phyloP scores from a whole-genome alignment of 1,140 invertebrate species.

The Euwallacea similis region DNA sequence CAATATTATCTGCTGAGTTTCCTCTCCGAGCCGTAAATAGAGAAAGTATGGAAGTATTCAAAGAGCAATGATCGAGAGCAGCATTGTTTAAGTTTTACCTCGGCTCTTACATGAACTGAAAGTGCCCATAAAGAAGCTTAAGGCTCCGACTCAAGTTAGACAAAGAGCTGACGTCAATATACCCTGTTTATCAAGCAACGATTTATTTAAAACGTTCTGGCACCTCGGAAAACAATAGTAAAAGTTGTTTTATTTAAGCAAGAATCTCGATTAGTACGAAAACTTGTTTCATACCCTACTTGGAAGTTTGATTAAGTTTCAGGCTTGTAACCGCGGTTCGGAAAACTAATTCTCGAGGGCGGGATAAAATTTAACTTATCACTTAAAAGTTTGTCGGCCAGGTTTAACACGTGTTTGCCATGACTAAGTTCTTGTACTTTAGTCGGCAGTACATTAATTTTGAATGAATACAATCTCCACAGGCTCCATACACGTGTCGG shows the following conservation, averaged over 20 bases:
- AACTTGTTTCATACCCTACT: constrained; percentile 23
- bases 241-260: constrained; percentile 20
- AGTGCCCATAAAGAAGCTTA: neutral
- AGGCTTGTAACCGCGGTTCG: constrained; percentile 14
- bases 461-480: neutral
- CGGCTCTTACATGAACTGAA: neutral
- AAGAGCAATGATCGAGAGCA: no score
- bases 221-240: constrained; percentile 21
- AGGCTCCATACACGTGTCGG: neutral
- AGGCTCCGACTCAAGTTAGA: no score
- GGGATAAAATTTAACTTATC: constrained; percentile 32
- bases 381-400: constrained; percentile 24
- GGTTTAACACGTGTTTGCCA: constrained; percentile 27
- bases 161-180: constrained; percentile 9
- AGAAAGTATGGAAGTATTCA: no score
- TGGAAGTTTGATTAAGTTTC: constrained; percentile 32
- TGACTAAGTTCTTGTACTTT: constrained; percentile 10
- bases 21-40: no score
- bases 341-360: constrained; percentile 26
- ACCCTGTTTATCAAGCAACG: constrained; percentile 10
- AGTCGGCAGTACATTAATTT: constrained; percentile 2
- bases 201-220: constrained; percentile 12
- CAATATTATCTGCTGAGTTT: no score
- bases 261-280: constrained; percentile 20
- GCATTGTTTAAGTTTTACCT: no score